Evolutionary conservation across 2,797 vertebrate genomes (phyloP).

Genomic region (Podarcis siculus): DNA sequence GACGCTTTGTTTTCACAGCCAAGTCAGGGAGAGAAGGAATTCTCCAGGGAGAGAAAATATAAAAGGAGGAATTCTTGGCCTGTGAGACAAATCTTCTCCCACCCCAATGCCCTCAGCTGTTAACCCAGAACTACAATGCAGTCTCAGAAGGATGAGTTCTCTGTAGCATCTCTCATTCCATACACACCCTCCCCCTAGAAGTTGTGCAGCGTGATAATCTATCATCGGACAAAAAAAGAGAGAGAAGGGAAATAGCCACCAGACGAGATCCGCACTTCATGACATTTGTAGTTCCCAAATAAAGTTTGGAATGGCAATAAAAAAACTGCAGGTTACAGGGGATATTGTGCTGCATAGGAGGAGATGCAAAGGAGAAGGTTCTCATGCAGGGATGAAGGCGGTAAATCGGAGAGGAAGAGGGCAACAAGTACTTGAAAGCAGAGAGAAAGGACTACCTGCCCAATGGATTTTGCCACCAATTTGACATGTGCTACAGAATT

Average conservation of each 20-base stretch:
- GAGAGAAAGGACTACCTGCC: not conserved
- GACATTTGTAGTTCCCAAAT: not conserved
- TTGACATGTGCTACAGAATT: not conserved
- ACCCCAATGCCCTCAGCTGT: not conserved
- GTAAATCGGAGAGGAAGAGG: not conserved
- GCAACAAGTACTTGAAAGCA: not conserved
- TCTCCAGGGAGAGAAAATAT: conserved; percentile 27
- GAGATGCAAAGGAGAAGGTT: not conserved
- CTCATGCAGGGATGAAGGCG: not conserved
- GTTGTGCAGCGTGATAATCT: not conserved
- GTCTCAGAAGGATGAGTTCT: not conserved
- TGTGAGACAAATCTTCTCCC: conserved; percentile 14
- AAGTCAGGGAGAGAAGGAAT: conserved; percentile 43
- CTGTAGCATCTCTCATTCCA: not conserved
- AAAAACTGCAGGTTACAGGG: not conserved
- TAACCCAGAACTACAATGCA: not conserved
- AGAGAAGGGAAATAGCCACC: not conserved
- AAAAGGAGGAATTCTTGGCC: conserved; percentile 32
- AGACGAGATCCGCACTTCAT: not conserved
- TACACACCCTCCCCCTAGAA: not conserved
- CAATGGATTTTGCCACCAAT: not conserved
- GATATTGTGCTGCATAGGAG: not conserved
- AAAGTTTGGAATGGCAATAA: not conserved
- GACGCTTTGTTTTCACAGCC: conserved; percentile 67
- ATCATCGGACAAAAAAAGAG: not conserved